These are phyloP conservation scores for Brachirus orientalis DNA, from an alignment of 2,113 vertebrate genomes.

Conservation along the genomic window DNA sequence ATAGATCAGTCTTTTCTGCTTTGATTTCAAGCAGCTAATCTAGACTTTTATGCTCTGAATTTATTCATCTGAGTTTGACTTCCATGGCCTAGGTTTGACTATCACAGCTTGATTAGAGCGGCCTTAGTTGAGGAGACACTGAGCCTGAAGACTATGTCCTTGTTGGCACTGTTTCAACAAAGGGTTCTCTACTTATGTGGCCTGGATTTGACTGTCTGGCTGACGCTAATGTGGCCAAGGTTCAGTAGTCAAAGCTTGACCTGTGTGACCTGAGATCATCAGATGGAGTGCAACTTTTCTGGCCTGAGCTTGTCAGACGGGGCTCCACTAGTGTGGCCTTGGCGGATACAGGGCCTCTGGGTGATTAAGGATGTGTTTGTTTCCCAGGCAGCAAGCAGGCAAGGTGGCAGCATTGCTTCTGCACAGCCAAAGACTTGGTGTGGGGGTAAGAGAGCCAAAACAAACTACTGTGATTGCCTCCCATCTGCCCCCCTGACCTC, in stretches of 20 bases:
- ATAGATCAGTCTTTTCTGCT: constrained; percentile 56
- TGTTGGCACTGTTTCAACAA: constrained; percentile 54
- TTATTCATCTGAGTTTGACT: constrained; percentile 20
- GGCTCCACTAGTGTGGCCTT: constrained; percentile 75
- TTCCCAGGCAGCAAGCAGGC: constrained; percentile 77
- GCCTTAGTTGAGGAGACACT: constrained; percentile 38
- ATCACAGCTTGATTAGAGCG: constrained; percentile 39
- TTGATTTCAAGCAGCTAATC: constrained; percentile 26
- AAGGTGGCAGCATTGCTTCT: constrained; percentile 76
- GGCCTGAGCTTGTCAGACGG: constrained; percentile 60
- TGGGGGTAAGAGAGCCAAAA: constrained; percentile 74
- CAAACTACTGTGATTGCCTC: constrained; percentile 80
- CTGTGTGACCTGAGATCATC: constrained; percentile 68
- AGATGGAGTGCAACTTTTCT: constrained; percentile 62
- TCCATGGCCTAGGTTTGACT: constrained; percentile 34
- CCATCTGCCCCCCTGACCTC: constrained; percentile 78
- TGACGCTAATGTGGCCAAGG: constrained; percentile 56
- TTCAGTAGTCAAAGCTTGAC: constrained; percentile 72
- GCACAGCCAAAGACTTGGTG: constrained; percentile 67
- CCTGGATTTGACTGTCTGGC: constrained; percentile 73
- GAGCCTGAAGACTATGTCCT: constrained; percentile 51
- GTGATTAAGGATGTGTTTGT: constrained; percentile 80
- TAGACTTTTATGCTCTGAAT: constrained; percentile 50
- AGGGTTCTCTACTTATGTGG: constrained; percentile 57
- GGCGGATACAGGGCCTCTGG: constrained; percentile 57